Evolutionary conservation across 2,888 invertebrate species (phyloP), one percentile per base, ranked within the genome.

Genomic region (Cosmia pyralina): DNA sequence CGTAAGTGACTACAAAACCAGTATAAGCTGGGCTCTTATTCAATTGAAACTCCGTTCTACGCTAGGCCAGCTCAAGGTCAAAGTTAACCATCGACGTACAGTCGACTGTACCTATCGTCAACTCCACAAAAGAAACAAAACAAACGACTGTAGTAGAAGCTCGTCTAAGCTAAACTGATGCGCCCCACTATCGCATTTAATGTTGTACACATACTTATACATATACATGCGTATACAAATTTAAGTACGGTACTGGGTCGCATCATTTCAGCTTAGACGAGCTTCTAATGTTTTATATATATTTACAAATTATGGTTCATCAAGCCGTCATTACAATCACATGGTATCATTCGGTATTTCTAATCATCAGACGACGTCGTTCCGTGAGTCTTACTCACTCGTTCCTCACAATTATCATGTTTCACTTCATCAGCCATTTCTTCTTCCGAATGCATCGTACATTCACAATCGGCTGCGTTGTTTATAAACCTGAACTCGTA

Each of bases 401-500:
- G 48, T 44, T 46, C 65, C 10, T 62, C 50, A n/a, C 22, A 57
- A 41, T 7, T 41, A 4, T 13, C 48, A 57, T 46, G 17, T 34
- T 63, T 74, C 11, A 10, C 55, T 50, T 53, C 81, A 59, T 64
- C 67, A 10, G 38, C 69, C 8, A 28, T 46, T 59, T 75, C 80
- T n/a, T 75, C 77, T 28, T 78, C 77, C 17, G 63, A 67, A 58
- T 81, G 53, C 77, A 78, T 84, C 4, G 82, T 60, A 52, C 71
- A 79, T 15, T 86, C 85, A 22, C 77, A 80, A 64, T 84, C 85
- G 4, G 81, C 74, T 11, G 79, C 79, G 4, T 86, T 69, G 48
- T 81, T 79, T 38, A 77, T 70, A 57, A 77, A 77, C 53, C 74
- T 79, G 41, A 67, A 74, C 28, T 73, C 72, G 5, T 74, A 80